Percentiles rank a stretch among this genome's conserved stretches.
Conservation (phyloP, 2,888 invertebrate genomes). For the Alviniconcha strummeri region DNA sequence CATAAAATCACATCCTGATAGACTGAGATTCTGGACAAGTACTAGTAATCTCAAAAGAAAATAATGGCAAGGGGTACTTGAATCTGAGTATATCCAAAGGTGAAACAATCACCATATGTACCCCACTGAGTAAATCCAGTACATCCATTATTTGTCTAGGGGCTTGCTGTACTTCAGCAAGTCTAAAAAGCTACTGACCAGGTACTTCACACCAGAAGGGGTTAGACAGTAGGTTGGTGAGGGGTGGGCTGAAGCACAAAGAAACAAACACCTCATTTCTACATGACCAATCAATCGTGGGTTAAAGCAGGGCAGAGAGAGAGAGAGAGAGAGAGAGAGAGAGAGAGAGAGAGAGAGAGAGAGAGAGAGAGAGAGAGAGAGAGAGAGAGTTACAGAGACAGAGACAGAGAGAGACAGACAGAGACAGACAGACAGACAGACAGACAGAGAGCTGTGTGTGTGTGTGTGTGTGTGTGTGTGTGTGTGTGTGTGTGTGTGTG, state of each 20-base stretch:
- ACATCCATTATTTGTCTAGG: no score
- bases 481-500: neutral
- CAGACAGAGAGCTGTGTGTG: neutral
- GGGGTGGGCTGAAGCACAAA: neutral
- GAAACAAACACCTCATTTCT: neutral
- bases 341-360: constrained; percentile 13
- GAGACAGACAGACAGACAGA: neutral
- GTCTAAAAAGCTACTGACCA: no score
- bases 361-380: neutral
- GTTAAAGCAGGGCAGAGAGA: neutral
- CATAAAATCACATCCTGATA: no score
- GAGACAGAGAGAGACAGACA: neutral
- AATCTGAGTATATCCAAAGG: no score
- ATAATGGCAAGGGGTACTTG: no score
- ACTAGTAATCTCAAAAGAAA: no score
- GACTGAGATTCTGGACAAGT: no score
- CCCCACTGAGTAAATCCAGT: no score
- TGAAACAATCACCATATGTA: no score
- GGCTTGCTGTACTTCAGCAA: no score
- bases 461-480: neutral
- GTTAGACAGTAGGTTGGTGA: neutral
- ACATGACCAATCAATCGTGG: no score
- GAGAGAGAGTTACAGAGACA: neutral
- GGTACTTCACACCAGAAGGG: no score
- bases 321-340: constrained; percentile 7